Evolutionary conservation across 92 coral and sea anemone species (phyloP), one percentile per base, ranked within the genome.

Genomic region (Palythoa caribaeorum): DNA sequence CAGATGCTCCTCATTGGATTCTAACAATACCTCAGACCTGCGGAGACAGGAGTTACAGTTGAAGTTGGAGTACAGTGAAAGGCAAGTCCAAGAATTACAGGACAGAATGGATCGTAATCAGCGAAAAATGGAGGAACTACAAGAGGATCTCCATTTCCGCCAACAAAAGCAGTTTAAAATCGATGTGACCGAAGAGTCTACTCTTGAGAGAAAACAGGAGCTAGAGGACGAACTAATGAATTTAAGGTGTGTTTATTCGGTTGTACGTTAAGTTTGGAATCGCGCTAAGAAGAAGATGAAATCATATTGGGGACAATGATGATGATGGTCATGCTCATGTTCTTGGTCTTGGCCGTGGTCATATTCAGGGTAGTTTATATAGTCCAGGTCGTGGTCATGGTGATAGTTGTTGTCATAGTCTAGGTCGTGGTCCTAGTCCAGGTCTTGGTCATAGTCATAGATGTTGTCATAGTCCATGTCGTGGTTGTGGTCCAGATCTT

Each of bases 161-260:
- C 92, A 88, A 59, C 95, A 95, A 83, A 91, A 77, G 17, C 73
- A 78, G 59, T 83, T 84, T 39, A 84, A 79, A 77, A 75, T 87
- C 36, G 96, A 97, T 66, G 90, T 85, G 19, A 87, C 84, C 55
- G 97, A 92, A 48, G 92, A 88, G n/a, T 66, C 93, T 0, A 73
- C 75, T 7, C 94, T 92, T 13, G 90, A 87, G 74, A 94, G 89
- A 88, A 83, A 86, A n/a, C 69, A 71, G 15, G 96, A 92, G 50
- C 83, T 97, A 35, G 99, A 97, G 86, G 96, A 91, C 73, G 94
- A 96, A 50, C 81, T 93, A 12, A 14, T 83, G 20, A 93, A 85
- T 63, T 66, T 86, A 9, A 68, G 86, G 86, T 81, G 17, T 37
- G 75, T 70, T 70, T 11, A 37, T 9, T 37, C 21, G 12, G 16